phyloP scores from a whole-genome alignment of 2,797 vertebrate genomes.

The Typhlichthys subterraneus region DNA sequence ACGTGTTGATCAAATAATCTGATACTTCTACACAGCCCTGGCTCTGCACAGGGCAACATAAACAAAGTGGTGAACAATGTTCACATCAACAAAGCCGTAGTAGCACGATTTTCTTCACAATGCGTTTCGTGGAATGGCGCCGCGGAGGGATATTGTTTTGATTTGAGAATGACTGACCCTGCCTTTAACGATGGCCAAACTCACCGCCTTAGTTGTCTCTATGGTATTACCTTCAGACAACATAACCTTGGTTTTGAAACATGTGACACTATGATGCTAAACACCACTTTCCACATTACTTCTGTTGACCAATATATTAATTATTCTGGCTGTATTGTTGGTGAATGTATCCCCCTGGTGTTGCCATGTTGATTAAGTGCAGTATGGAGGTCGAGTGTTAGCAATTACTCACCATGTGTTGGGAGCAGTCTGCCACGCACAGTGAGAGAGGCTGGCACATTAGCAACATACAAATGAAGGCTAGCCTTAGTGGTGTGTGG shows the following conservation, averaged over 20 bases:
- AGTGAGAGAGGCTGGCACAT: conserved; percentile 67
- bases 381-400: conserved; percentile 71
- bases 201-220: conserved; percentile 11
- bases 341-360: conserved; percentile 67
- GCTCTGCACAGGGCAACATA: too few relatives aligned
- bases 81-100: too few relatives aligned
- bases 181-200: not conserved
- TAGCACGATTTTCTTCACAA: too few relatives aligned
- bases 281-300: conserved; percentile 59
- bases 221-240: conserved; percentile 51
- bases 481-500: conserved; percentile 53
- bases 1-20: too few relatives aligned
- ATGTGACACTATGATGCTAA: conserved; percentile 57
- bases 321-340: conserved; percentile 72
- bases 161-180: too few relatives aligned
- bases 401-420: conserved; percentile 76
- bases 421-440: conserved; percentile 66
- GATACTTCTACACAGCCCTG: too few relatives aligned
- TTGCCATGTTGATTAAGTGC: conserved; percentile 73
- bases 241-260: conserved; percentile 69
- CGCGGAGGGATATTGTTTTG: too few relatives aligned
- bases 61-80: too few relatives aligned
- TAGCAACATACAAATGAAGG: conserved; percentile 78
- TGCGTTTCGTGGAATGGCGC: too few relatives aligned
- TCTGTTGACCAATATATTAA: conserved; percentile 76